phyloP scores from a whole-genome alignment of 64 coral and sea anemone genomes.

The Pocillopora verrucosa region DNA sequence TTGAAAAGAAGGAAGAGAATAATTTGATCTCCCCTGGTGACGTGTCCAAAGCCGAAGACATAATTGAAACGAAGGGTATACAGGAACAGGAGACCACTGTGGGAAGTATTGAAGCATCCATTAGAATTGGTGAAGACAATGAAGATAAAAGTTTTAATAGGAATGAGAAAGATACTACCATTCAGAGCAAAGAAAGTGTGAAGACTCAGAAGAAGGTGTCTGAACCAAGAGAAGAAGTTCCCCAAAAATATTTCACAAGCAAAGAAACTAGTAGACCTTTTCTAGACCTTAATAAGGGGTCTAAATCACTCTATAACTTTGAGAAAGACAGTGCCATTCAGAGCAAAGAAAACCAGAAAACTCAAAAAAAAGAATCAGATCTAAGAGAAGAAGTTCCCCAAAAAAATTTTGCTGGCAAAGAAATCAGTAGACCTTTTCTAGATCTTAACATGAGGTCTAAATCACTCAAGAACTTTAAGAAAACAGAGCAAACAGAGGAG shows the following conservation, averaged over 20 bases:
- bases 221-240: too few species aligned
- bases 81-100: too few species aligned
- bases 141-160: too few species aligned
- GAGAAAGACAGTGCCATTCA: too few species aligned
- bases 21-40: background rate
- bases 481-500: background rate
- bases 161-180: too few species aligned
- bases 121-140: too few species aligned
- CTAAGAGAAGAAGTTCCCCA: background rate
- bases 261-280: constrained; percentile 7
- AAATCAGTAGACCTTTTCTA: background rate
- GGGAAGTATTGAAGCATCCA: too few species aligned
- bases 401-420: background rate
- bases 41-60: background rate
- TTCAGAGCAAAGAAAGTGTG: too few species aligned
- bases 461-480: constrained; percentile 12
- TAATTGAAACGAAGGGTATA: background rate
- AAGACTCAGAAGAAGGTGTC: too few species aligned
- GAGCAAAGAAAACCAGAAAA: too few species aligned
- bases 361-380: too few species aligned
- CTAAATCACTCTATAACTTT: constrained; percentile 20
- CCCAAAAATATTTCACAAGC: background rate
- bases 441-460: background rate
- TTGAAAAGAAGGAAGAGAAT: background rate
- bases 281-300: background rate